These are phyloP conservation scores for Macrosoma leucophasiata DNA, from an alignment of 2,888 invertebrate species.

Conservation along the genomic window DNA sequence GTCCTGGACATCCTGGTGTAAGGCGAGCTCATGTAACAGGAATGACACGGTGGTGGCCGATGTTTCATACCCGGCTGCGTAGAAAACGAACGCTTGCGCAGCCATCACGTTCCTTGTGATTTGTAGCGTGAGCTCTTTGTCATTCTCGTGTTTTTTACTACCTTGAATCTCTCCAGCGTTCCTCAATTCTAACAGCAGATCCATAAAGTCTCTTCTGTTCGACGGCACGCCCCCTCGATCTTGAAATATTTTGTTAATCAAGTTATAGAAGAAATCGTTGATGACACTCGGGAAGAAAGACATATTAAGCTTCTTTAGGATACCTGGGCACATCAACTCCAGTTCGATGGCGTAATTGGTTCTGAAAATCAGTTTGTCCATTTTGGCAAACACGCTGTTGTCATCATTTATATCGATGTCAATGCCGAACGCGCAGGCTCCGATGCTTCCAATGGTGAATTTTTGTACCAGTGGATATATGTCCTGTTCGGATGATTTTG, in stretches of 20 bases:
- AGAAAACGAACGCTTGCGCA: slow-evolving; percentile 59
- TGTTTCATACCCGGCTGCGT: slow-evolving; percentile 60
- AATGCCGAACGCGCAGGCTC: slow-evolving; percentile 34
- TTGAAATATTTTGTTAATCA: slow-evolving; percentile 32
- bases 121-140: slow-evolving; percentile 30
- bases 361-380: slow-evolving; percentile 9
- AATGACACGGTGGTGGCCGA: slow-evolving; percentile 52
- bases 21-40: slow-evolving; percentile 44
- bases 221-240: slow-evolving; percentile 37
- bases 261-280: slow-evolving; percentile 30
- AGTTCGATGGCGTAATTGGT: slow-evolving; percentile 17
- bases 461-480: slow-evolving; percentile 33
- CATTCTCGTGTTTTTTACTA: slow-evolving; percentile 19
- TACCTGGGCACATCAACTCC: slow-evolving; percentile 39
- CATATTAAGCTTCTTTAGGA: slow-evolving; percentile 33
- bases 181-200: slow-evolving; percentile 39
- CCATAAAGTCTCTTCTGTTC: slow-evolving; percentile 43
- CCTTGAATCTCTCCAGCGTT: slow-evolving; percentile 30
- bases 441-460: slow-evolving; percentile 37
- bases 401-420: slow-evolving; percentile 27
- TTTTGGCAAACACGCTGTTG: slow-evolving; percentile 3
- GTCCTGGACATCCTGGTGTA: slow-evolving; percentile 47
- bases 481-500: slow-evolving; percentile 29
- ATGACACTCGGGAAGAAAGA: slow-evolving; percentile 33
- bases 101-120: slow-evolving; percentile 42